These are phyloP conservation scores for Agriopis aurantiaria DNA, from an alignment of 2,888 invertebrate species.

Conservation along the genomic window DNA sequence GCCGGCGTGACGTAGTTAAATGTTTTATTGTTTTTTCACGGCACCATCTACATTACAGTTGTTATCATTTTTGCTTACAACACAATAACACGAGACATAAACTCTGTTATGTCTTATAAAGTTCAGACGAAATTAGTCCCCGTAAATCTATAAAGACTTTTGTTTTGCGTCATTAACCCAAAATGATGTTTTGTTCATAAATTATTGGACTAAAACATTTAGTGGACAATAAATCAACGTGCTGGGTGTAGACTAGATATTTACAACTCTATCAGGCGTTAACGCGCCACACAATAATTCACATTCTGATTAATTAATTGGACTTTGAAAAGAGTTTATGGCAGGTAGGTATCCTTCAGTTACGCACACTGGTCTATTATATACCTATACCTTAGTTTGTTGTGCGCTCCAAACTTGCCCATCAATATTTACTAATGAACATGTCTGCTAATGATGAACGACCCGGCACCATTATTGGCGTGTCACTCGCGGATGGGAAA, in stretches of 20 bases:
- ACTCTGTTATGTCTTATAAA: conserved; percentile 55
- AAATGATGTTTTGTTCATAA: conserved; percentile 39
- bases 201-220: conserved; percentile 33
- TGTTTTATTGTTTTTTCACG: conserved; percentile 80
- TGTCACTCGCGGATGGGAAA: conserved; percentile 53
- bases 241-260: conserved; percentile 6
- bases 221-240: conserved; percentile 30
- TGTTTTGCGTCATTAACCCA: conserved; percentile 37
- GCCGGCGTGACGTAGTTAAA: conserved; percentile 77
- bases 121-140: conserved; percentile 54
- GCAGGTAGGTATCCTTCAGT: not conserved
- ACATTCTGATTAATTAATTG: conserved; percentile 17
- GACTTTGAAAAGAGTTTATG: not conserved
- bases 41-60: conserved; percentile 68
- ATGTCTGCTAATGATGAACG: conserved; percentile 55
- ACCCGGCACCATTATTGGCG: conserved; percentile 54
- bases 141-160: conserved; percentile 45
- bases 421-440: conserved; percentile 45
- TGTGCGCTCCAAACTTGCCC: conserved; percentile 23
- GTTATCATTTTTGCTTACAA: conserved; percentile 73
- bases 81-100: conserved; percentile 61
- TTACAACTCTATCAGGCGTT: conserved; percentile 15
- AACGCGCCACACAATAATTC: conserved; percentile 3
- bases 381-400: conserved; percentile 1
- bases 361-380: not conserved